These are phyloP conservation scores for Aphrocallistes beatrix DNA, from an alignment of 37 sponge, comb jelly and placozoan genomes.

Conservation along the genomic window DNA sequence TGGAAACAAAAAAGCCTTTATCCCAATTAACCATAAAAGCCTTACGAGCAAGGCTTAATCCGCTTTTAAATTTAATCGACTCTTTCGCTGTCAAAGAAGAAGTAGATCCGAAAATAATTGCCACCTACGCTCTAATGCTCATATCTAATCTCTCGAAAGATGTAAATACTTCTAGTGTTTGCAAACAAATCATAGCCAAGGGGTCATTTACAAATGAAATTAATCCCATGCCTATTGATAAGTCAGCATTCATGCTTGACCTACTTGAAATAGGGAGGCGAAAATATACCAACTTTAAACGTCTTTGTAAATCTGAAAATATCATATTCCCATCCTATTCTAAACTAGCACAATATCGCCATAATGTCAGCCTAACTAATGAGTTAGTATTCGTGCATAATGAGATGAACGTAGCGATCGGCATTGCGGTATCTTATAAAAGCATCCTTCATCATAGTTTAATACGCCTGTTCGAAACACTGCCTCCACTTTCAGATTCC, in stretches of 20 bases:
- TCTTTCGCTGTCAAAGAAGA: not conserved
- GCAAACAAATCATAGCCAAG: not conserved
- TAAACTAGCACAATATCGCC: not conserved
- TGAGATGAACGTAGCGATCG: not conserved
- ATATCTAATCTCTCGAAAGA: not conserved
- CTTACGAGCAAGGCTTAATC: slow-evolving; percentile 7
- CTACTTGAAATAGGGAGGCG: slow-evolving; percentile 1
- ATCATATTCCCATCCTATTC: slow-evolving; percentile 8
- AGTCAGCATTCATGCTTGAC: slow-evolving; percentile 8
- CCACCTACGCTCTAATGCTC: slow-evolving; percentile 2
- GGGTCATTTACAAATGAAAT: not conserved
- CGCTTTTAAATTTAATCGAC: not conserved
- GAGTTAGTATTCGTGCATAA: not conserved
- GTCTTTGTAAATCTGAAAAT: not conserved
- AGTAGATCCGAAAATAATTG: not conserved
- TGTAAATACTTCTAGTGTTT: not conserved
- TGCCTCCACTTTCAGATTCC: not conserved
- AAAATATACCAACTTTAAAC: not conserved
- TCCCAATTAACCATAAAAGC: not conserved
- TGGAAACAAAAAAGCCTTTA: not conserved
- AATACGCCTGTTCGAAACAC: not conserved
- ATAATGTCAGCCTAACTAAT: not conserved
- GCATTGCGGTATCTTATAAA: not conserved
- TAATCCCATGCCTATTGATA: not conserved
- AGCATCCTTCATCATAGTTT: not conserved